Evolutionary conservation across 2,888 invertebrate species (phyloP).

Genomic region (Papilio elwesi): DNA sequence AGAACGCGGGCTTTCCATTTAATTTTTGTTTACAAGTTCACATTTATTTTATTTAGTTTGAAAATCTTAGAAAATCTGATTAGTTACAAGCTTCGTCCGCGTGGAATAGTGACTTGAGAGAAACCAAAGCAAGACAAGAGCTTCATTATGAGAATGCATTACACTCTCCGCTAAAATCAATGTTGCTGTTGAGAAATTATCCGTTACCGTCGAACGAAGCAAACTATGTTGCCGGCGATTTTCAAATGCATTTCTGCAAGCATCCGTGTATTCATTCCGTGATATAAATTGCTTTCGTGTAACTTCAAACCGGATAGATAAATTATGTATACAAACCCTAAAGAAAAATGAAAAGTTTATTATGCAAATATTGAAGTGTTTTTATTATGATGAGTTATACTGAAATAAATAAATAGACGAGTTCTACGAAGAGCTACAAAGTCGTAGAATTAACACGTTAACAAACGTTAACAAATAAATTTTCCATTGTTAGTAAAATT

Average conservation of each 20-base stretch:
- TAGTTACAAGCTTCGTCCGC: no score
- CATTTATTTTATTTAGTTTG: background rate
- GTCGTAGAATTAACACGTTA: no score
- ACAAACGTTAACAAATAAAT: background rate
- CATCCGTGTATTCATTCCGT: conserved; percentile 18
- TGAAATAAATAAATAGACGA: no score
- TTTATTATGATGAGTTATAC: no score
- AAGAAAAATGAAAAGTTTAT: background rate
- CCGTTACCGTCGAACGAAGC: conserved; percentile 15
- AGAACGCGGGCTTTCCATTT: background rate
- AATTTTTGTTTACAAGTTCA: background rate
- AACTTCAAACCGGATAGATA: conserved; percentile 4
- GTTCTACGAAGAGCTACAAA: no score
- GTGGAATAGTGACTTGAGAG: no score
- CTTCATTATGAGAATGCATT: background rate
- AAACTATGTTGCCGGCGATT: conserved; percentile 8
- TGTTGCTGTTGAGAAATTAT: conserved; percentile 21
- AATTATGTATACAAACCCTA: background rate
- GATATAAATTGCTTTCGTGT: conserved; percentile 19
- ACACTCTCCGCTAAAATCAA: conserved; percentile 11
- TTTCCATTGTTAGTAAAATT: background rate
- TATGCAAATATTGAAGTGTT: background rate
- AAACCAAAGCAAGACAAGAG: background rate
- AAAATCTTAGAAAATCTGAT: no score
- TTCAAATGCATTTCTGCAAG: conserved; percentile 19